These are phyloP conservation scores for Lasioglossum vierecki DNA, from an alignment of 2,888 invertebrate genomes.

Conservation along the genomic window DNA sequence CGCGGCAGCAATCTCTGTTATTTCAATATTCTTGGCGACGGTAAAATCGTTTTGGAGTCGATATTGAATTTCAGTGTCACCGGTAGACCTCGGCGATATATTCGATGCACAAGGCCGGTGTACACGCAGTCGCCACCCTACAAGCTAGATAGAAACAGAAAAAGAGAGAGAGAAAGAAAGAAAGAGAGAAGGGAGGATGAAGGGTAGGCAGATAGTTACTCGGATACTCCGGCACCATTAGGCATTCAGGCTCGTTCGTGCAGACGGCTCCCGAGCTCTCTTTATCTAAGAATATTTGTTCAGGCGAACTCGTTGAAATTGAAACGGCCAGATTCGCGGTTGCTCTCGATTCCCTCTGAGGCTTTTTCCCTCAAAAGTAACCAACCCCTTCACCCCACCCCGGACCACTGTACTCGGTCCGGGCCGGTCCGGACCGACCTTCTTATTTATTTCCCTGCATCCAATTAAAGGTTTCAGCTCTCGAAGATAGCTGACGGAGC, in stretches of 20 bases:
- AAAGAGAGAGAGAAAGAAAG: background rate
- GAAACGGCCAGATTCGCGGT: constrained; percentile 71
- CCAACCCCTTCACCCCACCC: background rate
- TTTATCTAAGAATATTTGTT: constrained; percentile 77
- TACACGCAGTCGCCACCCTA: constrained; percentile 33
- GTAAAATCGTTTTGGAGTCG: constrained; percentile 24
- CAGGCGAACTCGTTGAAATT: constrained; percentile 74
- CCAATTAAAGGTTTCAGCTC: constrained; percentile 46
- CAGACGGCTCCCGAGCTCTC: constrained; percentile 66
- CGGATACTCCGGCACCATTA: constrained; percentile 65
- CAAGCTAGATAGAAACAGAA: background rate
- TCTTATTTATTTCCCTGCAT: constrained; percentile 54
- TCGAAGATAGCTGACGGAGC: constrained; percentile 9
- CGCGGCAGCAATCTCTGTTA: constrained; percentile 30
- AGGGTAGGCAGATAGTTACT: constrained; percentile 46
- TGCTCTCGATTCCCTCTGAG: constrained; percentile 61
- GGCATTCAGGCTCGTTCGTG: constrained; percentile 66
- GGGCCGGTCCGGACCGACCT: constrained; percentile 26
- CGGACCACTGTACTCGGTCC: background rate
- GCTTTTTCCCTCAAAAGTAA: constrained; percentile 40
- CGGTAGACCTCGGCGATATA: background rate
- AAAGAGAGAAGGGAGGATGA: background rate
- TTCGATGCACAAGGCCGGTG: constrained; percentile 29
- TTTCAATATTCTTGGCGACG: constrained; percentile 14
- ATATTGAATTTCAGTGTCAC: constrained; percentile 68